These are phyloP conservation scores for Cherax destructor DNA, from an alignment of 1,140 invertebrate genomes.

Conservation along the genomic window DNA sequence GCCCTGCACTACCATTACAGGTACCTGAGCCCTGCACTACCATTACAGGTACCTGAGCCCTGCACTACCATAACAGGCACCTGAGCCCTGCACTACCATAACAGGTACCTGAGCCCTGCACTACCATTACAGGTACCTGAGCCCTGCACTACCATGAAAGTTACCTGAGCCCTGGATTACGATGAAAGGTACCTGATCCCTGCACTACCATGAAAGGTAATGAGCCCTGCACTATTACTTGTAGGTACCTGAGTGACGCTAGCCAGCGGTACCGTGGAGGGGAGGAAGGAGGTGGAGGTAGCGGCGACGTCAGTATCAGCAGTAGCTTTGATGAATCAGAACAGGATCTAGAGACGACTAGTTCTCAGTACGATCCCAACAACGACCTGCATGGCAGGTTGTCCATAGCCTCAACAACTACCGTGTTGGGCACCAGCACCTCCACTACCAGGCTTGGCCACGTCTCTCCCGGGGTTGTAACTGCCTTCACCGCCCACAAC, in stretches of 20 bases:
- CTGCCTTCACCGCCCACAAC: slow-evolving; percentile 2
- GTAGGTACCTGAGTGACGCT: slow-evolving; percentile 45
- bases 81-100: too few species aligned
- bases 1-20: too few species aligned
- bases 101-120: too few species aligned
- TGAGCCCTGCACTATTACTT: too few species aligned
- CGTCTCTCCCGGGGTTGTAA: slow-evolving; percentile 28
- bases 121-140: too few species aligned
- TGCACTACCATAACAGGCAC: too few species aligned
- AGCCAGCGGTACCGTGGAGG: slow-evolving; percentile 8
- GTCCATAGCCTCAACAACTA: neutral
- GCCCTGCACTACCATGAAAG: too few species aligned
- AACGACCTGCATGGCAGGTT: neutral
- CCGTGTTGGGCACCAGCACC: slow-evolving; percentile 7
- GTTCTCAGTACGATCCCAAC: slow-evolving; percentile 22
- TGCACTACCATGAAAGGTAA: too few species aligned
- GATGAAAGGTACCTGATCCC: too few species aligned
- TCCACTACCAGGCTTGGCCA: slow-evolving; percentile 30
- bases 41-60: too few species aligned
- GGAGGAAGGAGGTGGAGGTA: slow-evolving; percentile 30
- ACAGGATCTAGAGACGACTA: slow-evolving; percentile 33
- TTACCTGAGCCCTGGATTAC: too few species aligned
- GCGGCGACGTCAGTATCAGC: slow-evolving; percentile 52
- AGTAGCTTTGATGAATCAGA: slow-evolving; percentile 58
- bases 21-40: too few species aligned